Evolutionary conservation across 2,888 invertebrate genomes (phyloP), one percentile per base, ranked within the genome.

Genomic region (Auanema freiburgensis): DNA sequence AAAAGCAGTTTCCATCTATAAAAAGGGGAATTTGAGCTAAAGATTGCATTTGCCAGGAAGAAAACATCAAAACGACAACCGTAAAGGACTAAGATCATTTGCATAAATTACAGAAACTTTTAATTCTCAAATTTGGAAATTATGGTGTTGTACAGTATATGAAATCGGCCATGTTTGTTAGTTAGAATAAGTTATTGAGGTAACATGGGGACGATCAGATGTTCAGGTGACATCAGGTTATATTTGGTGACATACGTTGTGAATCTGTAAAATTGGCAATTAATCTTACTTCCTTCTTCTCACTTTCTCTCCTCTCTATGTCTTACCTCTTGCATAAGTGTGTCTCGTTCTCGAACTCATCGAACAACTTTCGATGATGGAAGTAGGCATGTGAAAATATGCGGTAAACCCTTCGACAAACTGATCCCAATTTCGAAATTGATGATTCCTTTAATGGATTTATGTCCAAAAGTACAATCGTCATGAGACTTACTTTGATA

Each of bases 311-410:
- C 40, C 14, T 21, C 41, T 12, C 42, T 16, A 8, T 18, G 4
- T 23, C 40, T 33, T 2, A 72, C 66, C 76, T 64, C 53, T 72
- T 67, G 62, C 70, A 74, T 41, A 71, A 65, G 62, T 60, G 68
- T 42, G 72, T 70, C 43, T 71, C 66, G 78, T 88, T 88, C 86
- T 98, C 98, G 87, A 97, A 99, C 76, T 93, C 92, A 87, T 98
- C 96, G 87, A 97, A 98, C 85, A 97, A 91, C 77, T 90, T 89
- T 79, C 93, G 89, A 86, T 98, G 98, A 86, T 99, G 98, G 86
- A 93, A 99, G 86, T 94, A 98, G 41, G 98, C 97, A 87, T 99
- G 98, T 55, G 97, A 97, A 86, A 98, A 99, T 85, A 98, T 98
- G 87, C 98, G 90, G 86, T 98, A 98, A 1, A 99, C 97, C 80